phyloP scores from a whole-genome alignment of 2,888 invertebrate species.

The Chouioia cunea region DNA sequence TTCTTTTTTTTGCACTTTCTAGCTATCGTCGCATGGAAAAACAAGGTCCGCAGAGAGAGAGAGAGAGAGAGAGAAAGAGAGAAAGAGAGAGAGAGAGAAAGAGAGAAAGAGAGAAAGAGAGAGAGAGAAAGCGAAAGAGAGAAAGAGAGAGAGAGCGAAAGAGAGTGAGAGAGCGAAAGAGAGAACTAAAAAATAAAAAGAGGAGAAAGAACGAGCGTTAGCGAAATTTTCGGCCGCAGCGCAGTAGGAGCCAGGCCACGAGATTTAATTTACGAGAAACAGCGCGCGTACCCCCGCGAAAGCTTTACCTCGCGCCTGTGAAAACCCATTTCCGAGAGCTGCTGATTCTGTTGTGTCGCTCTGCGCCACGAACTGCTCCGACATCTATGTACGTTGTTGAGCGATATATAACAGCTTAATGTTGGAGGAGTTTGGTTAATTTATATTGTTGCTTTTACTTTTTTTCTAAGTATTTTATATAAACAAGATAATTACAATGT shows the following conservation, averaged over 20 bases:
- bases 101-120: too few relatives aligned
- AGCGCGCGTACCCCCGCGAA: background rate
- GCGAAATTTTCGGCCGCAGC: too few relatives aligned
- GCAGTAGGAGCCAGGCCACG: slow-evolving; percentile 2
- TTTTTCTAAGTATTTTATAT: too few relatives aligned
- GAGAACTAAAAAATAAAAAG: slow-evolving; percentile 1
- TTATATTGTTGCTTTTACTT: too few relatives aligned
- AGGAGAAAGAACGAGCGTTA: background rate
- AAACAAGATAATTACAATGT: too few relatives aligned
- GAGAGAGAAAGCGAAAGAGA: too few relatives aligned
- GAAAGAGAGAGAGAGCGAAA: background rate
- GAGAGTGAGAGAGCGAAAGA: too few relatives aligned
- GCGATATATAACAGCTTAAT: too few relatives aligned
- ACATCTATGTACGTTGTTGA: too few relatives aligned
- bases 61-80: background rate
- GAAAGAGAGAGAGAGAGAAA: slow-evolving; percentile 11
- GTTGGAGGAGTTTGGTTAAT: too few relatives aligned
- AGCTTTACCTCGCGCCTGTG: background rate
- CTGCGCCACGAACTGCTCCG: too few relatives aligned
- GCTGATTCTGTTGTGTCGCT: too few relatives aligned
- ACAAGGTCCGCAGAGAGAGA: background rate
- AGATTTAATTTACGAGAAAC: slow-evolving; percentile 40
- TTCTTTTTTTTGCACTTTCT: background rate
- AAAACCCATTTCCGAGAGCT: slow-evolving; percentile 14
- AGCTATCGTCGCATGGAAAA: slow-evolving; percentile 16